Evolutionary conservation across 2,113 vertebrate species (phyloP), one percentile per base, ranked within the genome.

Genomic region (Cynopterus brachyotis): DNA sequence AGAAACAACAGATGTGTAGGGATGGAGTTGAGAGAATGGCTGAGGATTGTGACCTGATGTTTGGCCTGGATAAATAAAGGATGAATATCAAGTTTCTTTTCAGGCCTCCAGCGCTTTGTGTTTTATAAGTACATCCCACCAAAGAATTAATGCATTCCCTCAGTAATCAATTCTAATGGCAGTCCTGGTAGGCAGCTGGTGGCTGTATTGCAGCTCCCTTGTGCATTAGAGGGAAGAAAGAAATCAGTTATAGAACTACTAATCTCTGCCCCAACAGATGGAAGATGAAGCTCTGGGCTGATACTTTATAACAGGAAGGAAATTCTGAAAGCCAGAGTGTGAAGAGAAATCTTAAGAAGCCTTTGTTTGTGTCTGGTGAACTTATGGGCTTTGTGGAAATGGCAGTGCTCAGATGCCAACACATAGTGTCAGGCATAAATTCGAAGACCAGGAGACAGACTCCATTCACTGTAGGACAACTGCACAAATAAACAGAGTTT

Each of bases 181-280:
- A 42, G 24, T 50, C 40, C 94, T 97, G 96, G 95, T 95, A 94
- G 84, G 76, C 96, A 98, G 97, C 97, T 98, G 97, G 92, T 97
- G 96, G 87, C 70, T 73, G 50, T 66, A 47, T 76, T 32, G 1
- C 47, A 92, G 88, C 64, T 96, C 96, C 92, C 94, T 85, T 70
- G 92, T 73, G 96, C 64, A 93, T 91, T 89, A 85, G 37, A 19
- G 32, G 93, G 78, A 97, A 97, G 96, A 93, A 97, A 60, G 91
- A 97, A 97, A 97, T 93, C 88, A 86, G 96, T 97, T 97, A 92
- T 3, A 94, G 80, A 70, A 78, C 64, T 66, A 91, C 94, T 97
- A 97, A 97, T 96, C 81, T 94, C 92, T 95, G 83, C 62, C 86
- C 50, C 22, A 32, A 93, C 97, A 98, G 97, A 96, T 97, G 97